Base-by-base conservation (phyloP, 2,797 vertebrate genomes). In the Phalloptychus januarius region DNA sequence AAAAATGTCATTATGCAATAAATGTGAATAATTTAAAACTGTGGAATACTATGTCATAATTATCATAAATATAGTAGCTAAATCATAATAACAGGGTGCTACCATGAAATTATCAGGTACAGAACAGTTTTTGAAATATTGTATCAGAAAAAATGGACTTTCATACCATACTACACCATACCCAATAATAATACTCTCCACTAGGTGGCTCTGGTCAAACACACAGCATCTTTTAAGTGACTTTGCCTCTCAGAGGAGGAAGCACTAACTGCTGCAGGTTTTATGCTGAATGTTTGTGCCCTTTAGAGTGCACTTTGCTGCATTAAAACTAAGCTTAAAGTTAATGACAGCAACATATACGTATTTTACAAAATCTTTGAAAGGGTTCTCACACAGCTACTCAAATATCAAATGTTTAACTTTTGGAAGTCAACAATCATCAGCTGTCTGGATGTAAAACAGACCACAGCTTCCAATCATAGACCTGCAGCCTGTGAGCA, bases 121-220 rank as follows among this genome's bases (percentile, higher is more conserved):
- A 33, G 58, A 31, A 0, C 7, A 38, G 7, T 40, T 18, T 65
- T 31, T 65, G 20, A 40, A 40, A 67, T 13, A 40, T 42, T 18
- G 33, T 5, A 25, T 10, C 38, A 42, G 65, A 10, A 42, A 74
- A 7, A 83, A 80, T 82, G 71, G 44, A 83, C 79, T 77, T 50
- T 75, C 33, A 71, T 50, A 10, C 48, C 71, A 79, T 67, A 61
- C 70, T 80, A 23, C 23, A 50, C 44, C 70, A 18, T 7, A 12
- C 44, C 67, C 63, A 76, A 52, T 84, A 71, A 85, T 69, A 83
- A 44, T 42, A 75, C 56, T 71, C 78, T 84, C 92, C 94, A 93
- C 88, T 82, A 94, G 94, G 87, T 91, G 93, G 91, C 91, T 88
- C 92, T 90, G 77, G 77, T 79, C 48, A 82, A 80, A 81, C 81